Base-by-base conservation (phyloP, 2,797 vertebrate genomes). In the Argentina silus region DNA sequence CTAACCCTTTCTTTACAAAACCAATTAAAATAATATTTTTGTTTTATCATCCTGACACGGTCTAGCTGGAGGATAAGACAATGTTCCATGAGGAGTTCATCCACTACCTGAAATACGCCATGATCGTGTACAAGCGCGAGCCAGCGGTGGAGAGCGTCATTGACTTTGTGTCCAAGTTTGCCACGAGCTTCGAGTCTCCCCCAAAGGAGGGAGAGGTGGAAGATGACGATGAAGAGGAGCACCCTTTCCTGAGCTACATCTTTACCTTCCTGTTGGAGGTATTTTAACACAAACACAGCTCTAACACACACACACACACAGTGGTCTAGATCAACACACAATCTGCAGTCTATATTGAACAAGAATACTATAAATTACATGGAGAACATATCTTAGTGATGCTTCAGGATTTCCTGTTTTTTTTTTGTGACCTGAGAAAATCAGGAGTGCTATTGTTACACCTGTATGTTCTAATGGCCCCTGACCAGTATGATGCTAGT, bases 221-320 rank as follows among this genome's bases (percentile, higher is more conserved):
- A 0, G 88, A 90, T 0, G 89, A 88, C 0, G 85, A 87, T 0
- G 70, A 43, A 0, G 91, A 93, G 0, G 89, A 97, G 68, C 93
- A 93, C 81, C 94, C 92, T 1, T 92, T 99, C 88, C 84, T 98
- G 81, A 95, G 92, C 86, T 96, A 92, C 66, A 87, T 98, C 76
- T 95, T 98, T 83, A 94, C 93, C 82, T 99, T 98, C 84, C 90
- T 99, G 3, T 91, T 99, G 80, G 87, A 97, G 96, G 98, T 99
- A 95, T 12, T 43, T 15, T n/a, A 50, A 67, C 21, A 50, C 44
- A 15, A 2, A 19, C 42, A 0, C 42, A 51, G 10, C 19, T 23
- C 12, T 12, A 7, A 61, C 11, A 3, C 14, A 12, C 6, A 9
- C 21, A 17, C 47, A 17, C 27, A 36, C 27, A 36, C 27, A n/a